These are phyloP conservation scores for Syrista parreyssii DNA, from an alignment of 2,888 invertebrate species.

Conservation along the genomic window DNA sequence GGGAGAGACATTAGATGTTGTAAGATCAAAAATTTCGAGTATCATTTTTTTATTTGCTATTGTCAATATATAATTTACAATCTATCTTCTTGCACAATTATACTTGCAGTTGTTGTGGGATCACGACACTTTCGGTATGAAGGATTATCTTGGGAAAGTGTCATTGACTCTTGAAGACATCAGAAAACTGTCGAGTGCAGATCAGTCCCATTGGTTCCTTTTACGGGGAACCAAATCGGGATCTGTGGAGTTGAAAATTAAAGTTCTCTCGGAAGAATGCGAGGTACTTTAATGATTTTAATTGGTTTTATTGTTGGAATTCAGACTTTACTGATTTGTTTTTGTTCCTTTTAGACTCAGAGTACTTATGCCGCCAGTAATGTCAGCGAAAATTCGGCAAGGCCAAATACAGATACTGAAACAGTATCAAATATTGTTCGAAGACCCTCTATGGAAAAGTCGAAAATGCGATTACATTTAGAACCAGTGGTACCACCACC, in stretches of 20 bases:
- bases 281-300: constrained; percentile 39
- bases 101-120: constrained; percentile 66
- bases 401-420: constrained; percentile 37
- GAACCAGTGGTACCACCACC: constrained; percentile 56
- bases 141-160: constrained; percentile 69
- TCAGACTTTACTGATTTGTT: not conserved
- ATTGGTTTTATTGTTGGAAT: not conserved
- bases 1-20: constrained; percentile 66
- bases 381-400: constrained; percentile 49
- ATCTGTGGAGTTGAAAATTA: constrained; percentile 66
- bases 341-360: constrained; percentile 40
- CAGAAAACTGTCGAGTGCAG: constrained; percentile 64
- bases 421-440: constrained; percentile 43
- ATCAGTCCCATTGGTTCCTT: constrained; percentile 65
- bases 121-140: constrained; percentile 68
- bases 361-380: constrained; percentile 56
- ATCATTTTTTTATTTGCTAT: not conserved
- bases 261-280: constrained; percentile 61
- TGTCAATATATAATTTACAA: not conserved
- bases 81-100: not conserved
- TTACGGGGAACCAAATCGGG: constrained; percentile 67
- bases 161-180: constrained; percentile 66
- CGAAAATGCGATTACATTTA: constrained; percentile 54
- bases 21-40: constrained; percentile 42
- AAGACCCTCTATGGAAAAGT: constrained; percentile 57